Evolutionary conservation across 92 coral and sea anemone species (phyloP).

Genomic region (Phenganax subtilis): DNA sequence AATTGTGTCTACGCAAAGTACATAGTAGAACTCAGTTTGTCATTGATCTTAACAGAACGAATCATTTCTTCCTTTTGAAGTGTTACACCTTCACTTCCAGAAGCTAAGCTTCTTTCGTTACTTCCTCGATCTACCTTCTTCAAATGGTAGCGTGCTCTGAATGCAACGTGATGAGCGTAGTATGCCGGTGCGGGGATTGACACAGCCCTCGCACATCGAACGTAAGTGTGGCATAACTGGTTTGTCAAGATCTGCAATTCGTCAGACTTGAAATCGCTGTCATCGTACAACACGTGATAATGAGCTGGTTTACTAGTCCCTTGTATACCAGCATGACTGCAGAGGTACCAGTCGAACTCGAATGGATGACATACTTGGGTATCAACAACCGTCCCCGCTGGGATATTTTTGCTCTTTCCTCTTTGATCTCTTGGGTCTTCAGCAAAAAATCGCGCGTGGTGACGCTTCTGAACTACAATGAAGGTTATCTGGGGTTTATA

Average conservation of each 20-base stretch:
- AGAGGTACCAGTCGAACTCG: constrained; percentile 90
- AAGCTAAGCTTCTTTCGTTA: constrained; percentile 52
- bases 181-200: constrained; percentile 95
- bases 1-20: constrained; percentile 65
- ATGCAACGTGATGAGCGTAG: constrained; percentile 94
- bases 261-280: constrained; percentile 72
- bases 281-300: constrained; percentile 88
- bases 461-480: constrained; percentile 86
- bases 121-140: constrained; percentile 48
- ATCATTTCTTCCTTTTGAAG: constrained; percentile 62
- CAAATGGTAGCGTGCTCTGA: constrained; percentile 72
- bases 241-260: constrained; percentile 77
- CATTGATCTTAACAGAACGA: constrained; percentile 83
- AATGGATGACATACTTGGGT: constrained; percentile 70
- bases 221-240: constrained; percentile 88
- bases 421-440: constrained; percentile 58
- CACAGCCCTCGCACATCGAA: constrained; percentile 82
- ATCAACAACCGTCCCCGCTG: constrained; percentile 91
- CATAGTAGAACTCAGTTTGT: constrained; percentile 78
- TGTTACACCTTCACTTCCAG: constrained; percentile 57
- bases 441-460: constrained; percentile 81
- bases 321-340: constrained; percentile 94
- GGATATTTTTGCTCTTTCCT: constrained; percentile 68
- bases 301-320: constrained; percentile 96
- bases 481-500: constrained; percentile 85